A percentile compares a stretch with the other conserved stretches of the same genome.
phyloP scores from a whole-genome alignment of 2,797 vertebrate species.

The Chiroxiphia lanceolata region DNA sequence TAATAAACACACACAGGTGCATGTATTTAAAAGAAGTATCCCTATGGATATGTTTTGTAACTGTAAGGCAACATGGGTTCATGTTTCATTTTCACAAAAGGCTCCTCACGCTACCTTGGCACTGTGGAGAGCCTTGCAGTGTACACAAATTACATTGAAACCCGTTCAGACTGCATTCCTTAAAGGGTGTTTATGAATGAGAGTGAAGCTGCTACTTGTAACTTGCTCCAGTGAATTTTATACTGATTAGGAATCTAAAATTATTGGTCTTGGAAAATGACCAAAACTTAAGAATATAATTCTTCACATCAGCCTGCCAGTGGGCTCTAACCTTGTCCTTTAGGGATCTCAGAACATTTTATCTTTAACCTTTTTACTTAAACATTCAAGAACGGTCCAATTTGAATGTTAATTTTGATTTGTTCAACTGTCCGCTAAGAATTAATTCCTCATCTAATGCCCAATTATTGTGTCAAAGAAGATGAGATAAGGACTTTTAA shows the following conservation, averaged over 20 bases:
- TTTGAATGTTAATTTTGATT: constrained; percentile 15
- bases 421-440: constrained; percentile 6
- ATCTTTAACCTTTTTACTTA: constrained; percentile 11
- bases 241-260: constrained; percentile 6
- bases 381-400: not conserved
- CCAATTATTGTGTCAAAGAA: not conserved
- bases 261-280: constrained; percentile 18
- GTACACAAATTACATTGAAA: not conserved
- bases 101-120: not conserved
- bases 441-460: not conserved
- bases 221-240: constrained; percentile 11
- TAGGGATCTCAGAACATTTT: not conserved
- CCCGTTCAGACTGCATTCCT: not conserved
- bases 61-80: not conserved
- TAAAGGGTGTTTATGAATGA: not conserved
- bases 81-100: not conserved
- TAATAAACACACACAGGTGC: not conserved
- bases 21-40: not conserved
- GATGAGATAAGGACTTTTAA: not conserved
- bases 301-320: not conserved
- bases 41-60: not conserved
- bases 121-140: not conserved
- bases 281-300: not conserved
- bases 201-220: not conserved
- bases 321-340: not conserved